Evolutionary conservation across 2,113 vertebrate genomes (phyloP), one percentile per base, ranked within the genome.

Genomic region (Menidia beryllina): DNA sequence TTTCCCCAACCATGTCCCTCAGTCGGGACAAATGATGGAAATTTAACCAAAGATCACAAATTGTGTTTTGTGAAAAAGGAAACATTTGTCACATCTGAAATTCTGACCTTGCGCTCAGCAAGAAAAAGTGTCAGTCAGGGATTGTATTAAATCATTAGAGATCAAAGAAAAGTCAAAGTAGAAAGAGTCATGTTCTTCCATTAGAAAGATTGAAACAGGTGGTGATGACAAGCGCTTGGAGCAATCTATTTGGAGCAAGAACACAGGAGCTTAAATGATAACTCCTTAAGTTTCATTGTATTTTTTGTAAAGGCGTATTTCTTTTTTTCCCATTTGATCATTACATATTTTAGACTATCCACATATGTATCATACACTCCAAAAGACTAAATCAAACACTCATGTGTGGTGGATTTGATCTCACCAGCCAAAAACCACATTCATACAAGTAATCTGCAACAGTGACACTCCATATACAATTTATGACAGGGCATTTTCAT

Each of bases 401-500:
- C n/a, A n/a, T n/a, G n/a, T n/a, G n/a, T 51, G 1, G 2, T 20
- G 34, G 10, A 25, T 56, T 69, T 23, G 8, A n/a, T 56, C 21
- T 11, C 26, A 6, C 5, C 26, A 36, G 36, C 4, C 14, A 23
- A 45, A 75, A 53, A 30, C 30, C 13, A 30, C 17, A 3, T 55
- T 14, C 15, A 23, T 59, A n/a, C 3, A 34, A 19, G 52, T 65
- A 41, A 56, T 52, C 59, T 58, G 65, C 17, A 41, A 56, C 50
- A 20, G 45, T 0, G 20, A 7, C 59, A 62, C 24, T 49, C 7
- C 4, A 23, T 41, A 12, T 23, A 25, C 20, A n/a, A 60, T 70
- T 23, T 13, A 43, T 27, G 14, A 19, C 51, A 0, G 20, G n/a
- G 30, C 23, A n/a, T 60, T 84, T 72, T 67, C 39, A 75, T 36